Percentiles rank a stretch among this genome's conserved stretches.
These are phyloP conservation scores for Parauchenoglanis ngamensis DNA, from an alignment of 2,797 vertebrate species.

Conservation along the genomic window DNA sequence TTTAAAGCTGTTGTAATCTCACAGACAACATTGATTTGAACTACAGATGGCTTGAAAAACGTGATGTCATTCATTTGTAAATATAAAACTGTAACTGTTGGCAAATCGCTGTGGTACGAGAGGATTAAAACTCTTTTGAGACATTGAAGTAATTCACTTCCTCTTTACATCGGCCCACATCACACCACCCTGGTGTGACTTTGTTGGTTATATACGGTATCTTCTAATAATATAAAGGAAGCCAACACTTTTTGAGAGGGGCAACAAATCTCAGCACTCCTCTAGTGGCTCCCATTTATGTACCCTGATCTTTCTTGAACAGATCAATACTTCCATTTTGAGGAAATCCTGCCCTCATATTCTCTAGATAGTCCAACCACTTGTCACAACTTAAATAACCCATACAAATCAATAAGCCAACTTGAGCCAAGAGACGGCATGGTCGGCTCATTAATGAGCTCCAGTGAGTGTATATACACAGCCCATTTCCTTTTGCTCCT, in stretches of 20 bases:
- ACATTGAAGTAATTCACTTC: neutral
- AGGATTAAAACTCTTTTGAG: neutral
- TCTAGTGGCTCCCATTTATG: conserved; percentile 64
- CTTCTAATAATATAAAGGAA: conserved; percentile 14
- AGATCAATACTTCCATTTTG: conserved; percentile 77
- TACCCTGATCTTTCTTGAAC: conserved; percentile 62
- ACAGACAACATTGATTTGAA: neutral
- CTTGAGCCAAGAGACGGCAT: conserved; percentile 68
- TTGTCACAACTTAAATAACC: conserved; percentile 74
- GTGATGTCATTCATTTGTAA: neutral
- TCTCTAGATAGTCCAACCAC: conserved; percentile 70
- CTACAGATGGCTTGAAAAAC: neutral
- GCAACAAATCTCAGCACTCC: conserved; percentile 23
- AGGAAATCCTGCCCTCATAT: conserved; percentile 71
- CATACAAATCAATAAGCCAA: conserved; percentile 75
- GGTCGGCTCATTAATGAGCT: conserved; percentile 70
- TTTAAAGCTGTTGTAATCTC: conserved; percentile 2
- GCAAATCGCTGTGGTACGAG: neutral
- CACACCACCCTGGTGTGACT: neutral
- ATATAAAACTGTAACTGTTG: neutral
- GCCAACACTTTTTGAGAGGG: conserved; percentile 6
- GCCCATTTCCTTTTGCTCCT: conserved; percentile 45
- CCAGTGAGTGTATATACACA: conserved; percentile 63
- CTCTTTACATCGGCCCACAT: neutral
- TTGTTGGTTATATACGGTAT: neutral